Conservation (phyloP, 1,140 invertebrate genomes). For the Chironomus tepperi region DNA sequence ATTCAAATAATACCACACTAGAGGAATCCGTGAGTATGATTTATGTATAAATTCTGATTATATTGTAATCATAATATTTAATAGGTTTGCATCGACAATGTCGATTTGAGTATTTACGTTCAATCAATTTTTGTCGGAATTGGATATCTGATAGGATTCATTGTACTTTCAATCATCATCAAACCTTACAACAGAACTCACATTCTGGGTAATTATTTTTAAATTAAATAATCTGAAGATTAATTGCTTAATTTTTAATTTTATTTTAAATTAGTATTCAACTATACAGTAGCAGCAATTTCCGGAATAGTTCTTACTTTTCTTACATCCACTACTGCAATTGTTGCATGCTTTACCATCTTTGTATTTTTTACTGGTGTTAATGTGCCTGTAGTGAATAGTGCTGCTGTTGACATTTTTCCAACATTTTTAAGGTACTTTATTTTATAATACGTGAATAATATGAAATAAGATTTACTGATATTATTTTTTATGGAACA, state of each 20-base stretch:
- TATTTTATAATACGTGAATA: not conserved
- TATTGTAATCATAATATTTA: not conserved
- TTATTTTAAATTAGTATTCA: conserved; percentile 27
- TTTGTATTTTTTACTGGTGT: conserved; percentile 38
- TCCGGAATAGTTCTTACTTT: conserved; percentile 34
- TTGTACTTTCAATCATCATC: conserved; percentile 34
- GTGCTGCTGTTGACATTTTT: conserved; percentile 41
- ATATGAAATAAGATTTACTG: not conserved
- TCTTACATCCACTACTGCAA: conserved; percentile 33
- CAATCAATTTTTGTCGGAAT: conserved; percentile 39
- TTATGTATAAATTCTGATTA: not conserved
- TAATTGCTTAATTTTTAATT: too few relatives aligned
- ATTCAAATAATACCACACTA: too few relatives aligned
- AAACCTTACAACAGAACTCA: conserved; percentile 36
- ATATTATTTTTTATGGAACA: conserved; percentile 30
- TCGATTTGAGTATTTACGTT: conserved; percentile 37
- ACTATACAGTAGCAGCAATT: conserved; percentile 29
- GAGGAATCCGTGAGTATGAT: not conserved
- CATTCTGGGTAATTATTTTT: conserved; percentile 20
- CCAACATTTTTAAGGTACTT: conserved; percentile 41
- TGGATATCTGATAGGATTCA: conserved; percentile 33
- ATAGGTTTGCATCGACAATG: conserved; percentile 35
- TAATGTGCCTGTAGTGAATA: conserved; percentile 40
- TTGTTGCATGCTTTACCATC: conserved; percentile 38
- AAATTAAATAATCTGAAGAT: too few relatives aligned